Base-by-base conservation (phyloP, 1,140 invertebrate genomes). In the Drosophila pandora region DNA sequence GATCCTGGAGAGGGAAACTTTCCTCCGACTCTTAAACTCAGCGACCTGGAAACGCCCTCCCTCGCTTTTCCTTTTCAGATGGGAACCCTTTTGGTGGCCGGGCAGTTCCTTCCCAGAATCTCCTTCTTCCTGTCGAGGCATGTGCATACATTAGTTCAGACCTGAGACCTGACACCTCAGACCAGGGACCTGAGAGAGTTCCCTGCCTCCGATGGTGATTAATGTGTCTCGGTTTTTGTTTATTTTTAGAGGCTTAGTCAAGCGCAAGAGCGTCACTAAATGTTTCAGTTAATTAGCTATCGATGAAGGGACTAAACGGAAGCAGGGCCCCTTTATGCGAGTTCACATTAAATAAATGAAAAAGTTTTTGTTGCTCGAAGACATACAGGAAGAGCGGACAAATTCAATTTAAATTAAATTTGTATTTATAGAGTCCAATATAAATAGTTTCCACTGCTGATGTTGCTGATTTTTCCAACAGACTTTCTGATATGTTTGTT, bases 21-120 rank as follows among this genome's bases (percentile, higher is more conserved):
- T 17, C 49, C 67, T 28, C 56, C 48, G 47, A 21, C 64, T 58
- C 53, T 60, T 21, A 68, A 78, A 71, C 39, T 67, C 82, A 88
- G 69, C 85, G 82, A 85, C 82, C 78, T 85, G 82, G 82, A 85
- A 85, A 85, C 60, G 57, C 57, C 37, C 62, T 48, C 37, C 34
- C 68, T 52, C 22, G 13, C 49, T 21, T 13, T 39, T 56, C 39
- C 32, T 49, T 64, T 57, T 45, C 64, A 81, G 56, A 60, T 47
- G 62, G 28, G 48, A 85, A 73, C 72, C 77, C 80, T 74, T 85
- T 81, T 54, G 67, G 53, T 64, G 59, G 54, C 45, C 54, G 37
- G 52, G 7, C 45, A 21, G 58, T 30, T 41, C 23, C 47, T 54
- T 54, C 25, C 12, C 50, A 10, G 28, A 32, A 55, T 37, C 32